Evolutionary conservation across 2,888 invertebrate genomes (phyloP).

Genomic region (Dorcus hopei): DNA sequence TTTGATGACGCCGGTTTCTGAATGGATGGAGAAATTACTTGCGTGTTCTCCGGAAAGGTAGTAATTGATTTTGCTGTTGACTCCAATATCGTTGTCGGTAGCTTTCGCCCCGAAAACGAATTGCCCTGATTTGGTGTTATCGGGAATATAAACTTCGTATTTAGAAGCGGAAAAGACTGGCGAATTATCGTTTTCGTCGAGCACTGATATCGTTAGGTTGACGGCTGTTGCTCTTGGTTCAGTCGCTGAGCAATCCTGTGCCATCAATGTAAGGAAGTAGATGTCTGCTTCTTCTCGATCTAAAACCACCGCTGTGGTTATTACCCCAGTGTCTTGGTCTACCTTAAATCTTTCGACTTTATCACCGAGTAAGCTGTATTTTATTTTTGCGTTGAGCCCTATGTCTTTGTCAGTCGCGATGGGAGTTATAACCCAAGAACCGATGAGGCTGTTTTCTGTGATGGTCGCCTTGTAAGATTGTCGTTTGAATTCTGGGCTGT

Average conservation of each 20-base stretch:
- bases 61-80: slow-evolving; percentile 79
- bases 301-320: slow-evolving; percentile 68
- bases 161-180: slow-evolving; percentile 72
- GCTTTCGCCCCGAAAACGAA: slow-evolving; percentile 92
- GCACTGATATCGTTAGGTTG: slow-evolving; percentile 74
- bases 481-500: slow-evolving; percentile 82
- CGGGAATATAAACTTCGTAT: slow-evolving; percentile 79
- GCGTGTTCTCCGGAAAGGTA: slow-evolving; percentile 74
- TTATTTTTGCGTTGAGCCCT: slow-evolving; percentile 82
- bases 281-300: slow-evolving; percentile 76
- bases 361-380: slow-evolving; percentile 81
- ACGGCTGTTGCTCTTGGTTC: slow-evolving; percentile 80
- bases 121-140: slow-evolving; percentile 73
- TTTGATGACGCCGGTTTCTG: slow-evolving; percentile 83
- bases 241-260: slow-evolving; percentile 84
- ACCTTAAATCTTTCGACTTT: slow-evolving; percentile 78
- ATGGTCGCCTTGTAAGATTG: slow-evolving; percentile 76
- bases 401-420: slow-evolving; percentile 78
- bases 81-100: slow-evolving; percentile 75
- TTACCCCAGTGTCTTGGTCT: slow-evolving; percentile 73
- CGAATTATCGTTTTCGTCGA: slow-evolving; percentile 83
- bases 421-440: slow-evolving; percentile 74
- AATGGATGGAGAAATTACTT: slow-evolving; percentile 74
- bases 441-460: slow-evolving; percentile 77
- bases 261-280: slow-evolving; percentile 81